Evolutionary conservation across 1,140 invertebrate genomes (phyloP).

Genomic region (Drosophila saltans): DNA sequence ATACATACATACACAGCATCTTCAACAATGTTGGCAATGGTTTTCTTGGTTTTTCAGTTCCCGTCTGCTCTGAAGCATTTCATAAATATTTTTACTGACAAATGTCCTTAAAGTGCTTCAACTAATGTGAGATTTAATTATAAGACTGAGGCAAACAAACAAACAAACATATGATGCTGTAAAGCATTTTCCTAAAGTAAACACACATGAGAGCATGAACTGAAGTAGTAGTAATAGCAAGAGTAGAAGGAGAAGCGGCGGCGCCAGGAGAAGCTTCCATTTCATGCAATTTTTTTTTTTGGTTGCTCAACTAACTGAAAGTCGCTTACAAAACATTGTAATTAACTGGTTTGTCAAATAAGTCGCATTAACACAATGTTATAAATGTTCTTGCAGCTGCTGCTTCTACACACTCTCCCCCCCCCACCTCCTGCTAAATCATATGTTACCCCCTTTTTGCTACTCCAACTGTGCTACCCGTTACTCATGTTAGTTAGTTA

Average conservation of each 20-base stretch:
- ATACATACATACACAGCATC: no score
- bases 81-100: conserved; percentile 66
- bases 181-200: conserved; percentile 67
- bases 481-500: conserved; percentile 10
- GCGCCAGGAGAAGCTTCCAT: conserved; percentile 25
- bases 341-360: conserved; percentile 79
- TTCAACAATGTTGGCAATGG: neutral
- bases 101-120: conserved; percentile 57
- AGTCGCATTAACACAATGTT: conserved; percentile 80
- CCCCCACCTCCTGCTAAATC: neutral
- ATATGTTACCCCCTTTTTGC: no score
- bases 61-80: conserved; percentile 29
- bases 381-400: conserved; percentile 64
- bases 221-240: no score
- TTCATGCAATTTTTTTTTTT: conserved; percentile 42
- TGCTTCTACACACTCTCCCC: neutral
- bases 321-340: conserved; percentile 60
- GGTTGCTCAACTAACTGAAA: conserved; percentile 18
- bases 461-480: neutral
- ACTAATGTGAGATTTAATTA: conserved; percentile 70
- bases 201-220: neutral
- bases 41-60: conserved; percentile 8
- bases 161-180: conserved; percentile 49
- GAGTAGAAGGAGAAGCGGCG: neutral
- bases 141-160: conserved; percentile 53